Percentiles rank a stretch among this genome's conserved stretches.
Conservation (phyloP, 23 tunicate genomes). For the Pegea sp. region DNA sequence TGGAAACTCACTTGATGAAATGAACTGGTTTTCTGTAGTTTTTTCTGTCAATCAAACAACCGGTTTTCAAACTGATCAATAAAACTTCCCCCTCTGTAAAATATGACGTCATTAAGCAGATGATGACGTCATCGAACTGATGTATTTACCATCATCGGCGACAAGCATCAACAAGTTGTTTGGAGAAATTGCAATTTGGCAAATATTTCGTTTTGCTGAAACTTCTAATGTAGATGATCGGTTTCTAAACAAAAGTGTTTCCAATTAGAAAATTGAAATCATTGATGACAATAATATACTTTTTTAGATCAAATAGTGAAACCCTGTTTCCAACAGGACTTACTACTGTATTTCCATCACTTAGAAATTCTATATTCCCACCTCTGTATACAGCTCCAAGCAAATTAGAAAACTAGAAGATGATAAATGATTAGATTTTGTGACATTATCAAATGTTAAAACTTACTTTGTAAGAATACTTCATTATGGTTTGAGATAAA, state of each 20-base stretch:
- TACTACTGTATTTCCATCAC: conserved; percentile 28
- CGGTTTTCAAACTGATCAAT: conserved; percentile 48
- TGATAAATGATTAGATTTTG: no score
- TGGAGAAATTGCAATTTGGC: conserved; percentile 53
- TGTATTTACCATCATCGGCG: conserved; percentile 76
- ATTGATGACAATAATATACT: conserved; percentile 1
- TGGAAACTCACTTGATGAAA: conserved; percentile 21
- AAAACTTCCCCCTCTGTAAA: conserved; percentile 32
- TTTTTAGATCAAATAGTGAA: conserved; percentile 46
- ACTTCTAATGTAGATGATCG: conserved; percentile 35
- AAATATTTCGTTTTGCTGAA: conserved; percentile 42
- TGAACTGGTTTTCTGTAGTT: conserved; percentile 42
- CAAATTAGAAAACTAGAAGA: conserved; percentile 49
- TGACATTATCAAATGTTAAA: no score
- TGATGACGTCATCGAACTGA: no score
- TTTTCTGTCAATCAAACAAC: conserved; percentile 27
- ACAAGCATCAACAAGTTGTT: conserved; percentile 34
- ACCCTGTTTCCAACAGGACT: conserved; percentile 78
- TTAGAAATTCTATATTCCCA: conserved; percentile 50
- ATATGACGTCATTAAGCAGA: no score
- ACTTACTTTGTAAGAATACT: no score
- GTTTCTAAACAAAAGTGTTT: background rate
- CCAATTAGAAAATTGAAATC: background rate
- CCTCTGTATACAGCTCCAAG: conserved; percentile 59
- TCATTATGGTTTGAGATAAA: no score